Conservation (phyloP, 2,113 vertebrate species). For the Rhodinocichla rosea region DNA sequence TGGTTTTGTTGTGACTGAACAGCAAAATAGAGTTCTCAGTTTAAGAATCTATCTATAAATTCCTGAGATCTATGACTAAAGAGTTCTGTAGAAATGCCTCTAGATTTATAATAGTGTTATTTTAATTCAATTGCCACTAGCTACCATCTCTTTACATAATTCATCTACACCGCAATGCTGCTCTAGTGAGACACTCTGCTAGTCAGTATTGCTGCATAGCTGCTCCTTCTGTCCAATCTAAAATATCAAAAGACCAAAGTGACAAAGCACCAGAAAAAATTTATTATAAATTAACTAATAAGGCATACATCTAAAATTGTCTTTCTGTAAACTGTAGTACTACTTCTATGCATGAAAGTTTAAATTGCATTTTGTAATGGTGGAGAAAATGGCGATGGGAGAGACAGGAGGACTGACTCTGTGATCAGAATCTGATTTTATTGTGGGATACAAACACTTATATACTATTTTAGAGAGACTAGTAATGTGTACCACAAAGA, state of each 20-base stretch:
- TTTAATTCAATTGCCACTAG: slow-evolving; percentile 30
- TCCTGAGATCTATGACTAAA: background rate
- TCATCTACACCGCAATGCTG: background rate
- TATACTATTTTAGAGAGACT: too few relatives aligned
- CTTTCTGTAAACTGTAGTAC: background rate
- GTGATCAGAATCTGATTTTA: too few relatives aligned
- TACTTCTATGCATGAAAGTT: background rate
- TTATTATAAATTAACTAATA: background rate
- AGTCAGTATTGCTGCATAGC: background rate
- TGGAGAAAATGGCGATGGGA: background rate
- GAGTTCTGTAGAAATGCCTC: background rate
- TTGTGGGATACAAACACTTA: too few relatives aligned
- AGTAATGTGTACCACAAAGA: too few relatives aligned
- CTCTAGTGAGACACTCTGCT: background rate
- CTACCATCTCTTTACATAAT: slow-evolving; percentile 15
- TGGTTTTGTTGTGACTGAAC: background rate
- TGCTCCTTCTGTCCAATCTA: background rate
- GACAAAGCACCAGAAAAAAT: background rate
- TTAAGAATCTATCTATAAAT: background rate
- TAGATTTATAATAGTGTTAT: background rate
- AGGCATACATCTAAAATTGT: background rate
- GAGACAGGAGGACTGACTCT: too few relatives aligned
- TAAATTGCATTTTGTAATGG: background rate
- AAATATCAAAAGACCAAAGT: background rate
- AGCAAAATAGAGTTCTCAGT: background rate